Evolutionary conservation across 1,140 invertebrate genomes (phyloP), one percentile per base, ranked within the genome.

Genomic region (Chironomus striatipennis): DNA sequence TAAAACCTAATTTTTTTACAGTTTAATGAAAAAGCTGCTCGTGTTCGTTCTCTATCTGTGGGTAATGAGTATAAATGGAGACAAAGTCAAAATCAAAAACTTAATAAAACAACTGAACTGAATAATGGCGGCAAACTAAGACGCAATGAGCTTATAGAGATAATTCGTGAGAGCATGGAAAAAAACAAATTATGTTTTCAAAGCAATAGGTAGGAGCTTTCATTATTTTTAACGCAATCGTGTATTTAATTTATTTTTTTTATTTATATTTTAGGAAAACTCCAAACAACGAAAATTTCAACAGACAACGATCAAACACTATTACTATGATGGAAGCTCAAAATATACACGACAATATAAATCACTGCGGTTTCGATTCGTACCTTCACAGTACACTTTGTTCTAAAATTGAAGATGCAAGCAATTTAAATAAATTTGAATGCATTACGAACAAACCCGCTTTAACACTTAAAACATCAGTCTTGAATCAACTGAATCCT

Each of bases 91-190:
- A 21, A 70, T 70, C 17, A 70, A 18, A 70, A 70, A 70, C 9
- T 9, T 20, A 18, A 70, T 78, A 77, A 78, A 80, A 78, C 78
- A 57, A 77, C 47, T 77, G 77, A 78, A 73, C 78, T 76, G 78
- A 79, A 75, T 77, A 43, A 74, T 34, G 12, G 24, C 74, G 72
- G 18, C 43, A 75, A 75, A 12, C 73, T 15, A 76, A 79, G 42
- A 77, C 74, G 76, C 75, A 47, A 75, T 79, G 91, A 93, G 83
- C 85, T 94, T 76, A 88, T 93, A 74, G 91, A 93, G 83, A 91
- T 95, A 77, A 92, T 95, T 78, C 90, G 94, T 83, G 91, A 92
- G 75, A 95, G 94, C 81, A 94, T 95, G 92, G 93, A 94, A 82
- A 93, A 94, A 83, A 94, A 95, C 83, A 92, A 93, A 82, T 85